phyloP scores from a whole-genome alignment of 2,888 invertebrate genomes.

The Cactoblastis cactorum region DNA sequence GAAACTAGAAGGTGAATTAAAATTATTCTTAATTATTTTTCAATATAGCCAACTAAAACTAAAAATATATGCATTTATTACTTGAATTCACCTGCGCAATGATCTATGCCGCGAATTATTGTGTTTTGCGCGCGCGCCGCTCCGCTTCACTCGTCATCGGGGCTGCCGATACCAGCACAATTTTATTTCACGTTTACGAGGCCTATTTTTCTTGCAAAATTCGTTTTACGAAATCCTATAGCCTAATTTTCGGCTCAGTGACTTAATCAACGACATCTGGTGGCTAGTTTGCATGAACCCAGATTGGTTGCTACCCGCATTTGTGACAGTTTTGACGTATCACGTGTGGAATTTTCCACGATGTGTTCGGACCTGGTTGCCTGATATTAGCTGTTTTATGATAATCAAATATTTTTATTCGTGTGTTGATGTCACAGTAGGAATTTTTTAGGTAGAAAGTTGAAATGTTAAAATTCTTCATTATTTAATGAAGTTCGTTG shows the following conservation, averaged over 20 bases:
- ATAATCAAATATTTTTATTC: background rate
- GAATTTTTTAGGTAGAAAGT: no score
- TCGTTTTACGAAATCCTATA: constrained; percentile 11
- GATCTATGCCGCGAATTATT: constrained; percentile 33
- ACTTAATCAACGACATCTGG: constrained; percentile 10
- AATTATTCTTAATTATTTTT: no score
- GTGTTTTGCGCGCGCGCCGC: constrained; percentile 42
- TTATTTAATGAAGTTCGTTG: no score
- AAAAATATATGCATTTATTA: background rate
- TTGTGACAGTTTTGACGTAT: background rate
- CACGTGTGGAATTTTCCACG: background rate
- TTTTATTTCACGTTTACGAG: constrained; percentile 21
- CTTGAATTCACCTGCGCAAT: constrained; percentile 35
- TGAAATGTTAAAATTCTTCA: no score
- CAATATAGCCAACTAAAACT: no score
- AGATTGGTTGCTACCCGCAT: background rate
- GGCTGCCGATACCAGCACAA: constrained; percentile 34
- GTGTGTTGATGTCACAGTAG: no score
- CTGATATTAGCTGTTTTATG: background rate
- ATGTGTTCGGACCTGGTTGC: background rate
- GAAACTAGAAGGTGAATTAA: no score
- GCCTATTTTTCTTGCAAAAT: constrained; percentile 19
- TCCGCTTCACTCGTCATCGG: constrained; percentile 56
- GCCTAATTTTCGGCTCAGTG: background rate
- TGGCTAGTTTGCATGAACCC: background rate